Evolutionary conservation across 2,113 vertebrate species (phyloP).

Genomic region (Vicugna pacos): DNA sequence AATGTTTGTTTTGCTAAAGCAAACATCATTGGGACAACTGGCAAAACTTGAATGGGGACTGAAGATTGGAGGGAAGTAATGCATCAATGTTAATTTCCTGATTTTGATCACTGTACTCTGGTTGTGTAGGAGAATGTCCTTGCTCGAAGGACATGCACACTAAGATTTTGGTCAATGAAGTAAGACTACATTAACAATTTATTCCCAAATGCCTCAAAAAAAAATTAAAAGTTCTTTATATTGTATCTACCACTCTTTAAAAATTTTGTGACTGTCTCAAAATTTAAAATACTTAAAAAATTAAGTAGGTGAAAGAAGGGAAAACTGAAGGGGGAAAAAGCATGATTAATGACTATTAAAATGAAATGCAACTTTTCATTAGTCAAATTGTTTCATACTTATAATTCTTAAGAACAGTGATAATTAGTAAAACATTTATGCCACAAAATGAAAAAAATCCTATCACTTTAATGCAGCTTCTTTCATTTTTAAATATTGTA

Average conservation of each 20-base stretch:
- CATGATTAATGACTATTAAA: neutral
- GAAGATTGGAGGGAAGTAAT: neutral
- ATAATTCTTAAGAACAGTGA: slow-evolving; percentile 5
- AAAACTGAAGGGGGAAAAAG: neutral
- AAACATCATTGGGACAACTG: neutral
- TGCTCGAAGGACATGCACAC: neutral
- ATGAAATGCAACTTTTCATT: neutral
- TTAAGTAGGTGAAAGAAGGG: neutral
- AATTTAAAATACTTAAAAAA: slow-evolving; percentile 26
- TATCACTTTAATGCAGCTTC: neutral
- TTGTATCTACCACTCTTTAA: neutral
- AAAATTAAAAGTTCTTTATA: neutral
- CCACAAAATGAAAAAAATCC: neutral
- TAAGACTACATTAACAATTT: neutral
- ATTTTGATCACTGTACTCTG: neutral
- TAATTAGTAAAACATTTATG: slow-evolving; percentile 1
- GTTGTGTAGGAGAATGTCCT: neutral
- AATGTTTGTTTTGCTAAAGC: neutral
- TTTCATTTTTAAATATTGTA: slow-evolving; percentile 46
- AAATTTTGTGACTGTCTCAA: neutral
- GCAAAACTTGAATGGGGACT: neutral
- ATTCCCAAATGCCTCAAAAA: neutral
- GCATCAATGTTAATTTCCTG: neutral
- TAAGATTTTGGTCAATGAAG: neutral
- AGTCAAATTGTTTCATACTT: neutral